Evolutionary conservation across 1,140 invertebrate genomes (phyloP).

Genomic region (Papilio glaucus): DNA sequence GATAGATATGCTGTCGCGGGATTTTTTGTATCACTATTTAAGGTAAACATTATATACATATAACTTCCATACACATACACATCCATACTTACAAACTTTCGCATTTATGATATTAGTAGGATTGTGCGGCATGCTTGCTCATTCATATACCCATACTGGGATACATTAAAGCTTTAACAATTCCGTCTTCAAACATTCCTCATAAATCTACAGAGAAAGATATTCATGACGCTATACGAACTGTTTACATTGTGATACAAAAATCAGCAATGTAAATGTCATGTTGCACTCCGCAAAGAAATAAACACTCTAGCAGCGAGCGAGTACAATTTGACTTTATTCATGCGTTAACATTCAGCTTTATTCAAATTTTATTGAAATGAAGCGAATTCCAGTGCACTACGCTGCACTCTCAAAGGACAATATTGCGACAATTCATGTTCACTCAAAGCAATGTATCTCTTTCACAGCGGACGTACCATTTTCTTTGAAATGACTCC

Average conservation of each 20-base stretch:
- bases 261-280: conserved; percentile 38
- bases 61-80: too few relatives aligned
- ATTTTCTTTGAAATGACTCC: conserved; percentile 29
- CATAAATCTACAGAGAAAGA: conserved; percentile 1
- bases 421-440: conserved; percentile 66
- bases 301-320: conserved; percentile 5
- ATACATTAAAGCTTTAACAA: too few relatives aligned
- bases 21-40: too few relatives aligned
- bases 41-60: too few relatives aligned
- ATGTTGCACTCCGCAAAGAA: conserved; percentile 31
- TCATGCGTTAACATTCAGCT: conserved; percentile 36
- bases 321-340: conserved; percentile 35
- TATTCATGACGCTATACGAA: conserved; percentile 14
- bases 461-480: conserved; percentile 46
- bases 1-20: too few relatives aligned
- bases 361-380: conserved; percentile 39
- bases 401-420: conserved; percentile 50
- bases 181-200: not conserved
- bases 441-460: conserved; percentile 57
- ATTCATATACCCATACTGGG: too few relatives aligned
- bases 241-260: not conserved
- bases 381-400: conserved; percentile 34
- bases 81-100: too few relatives aligned
- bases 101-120: too few relatives aligned
- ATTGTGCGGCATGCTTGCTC: too few relatives aligned